phyloP scores from a whole-genome alignment of 1,140 invertebrate species.

The Gryllus bimaculatus region DNA sequence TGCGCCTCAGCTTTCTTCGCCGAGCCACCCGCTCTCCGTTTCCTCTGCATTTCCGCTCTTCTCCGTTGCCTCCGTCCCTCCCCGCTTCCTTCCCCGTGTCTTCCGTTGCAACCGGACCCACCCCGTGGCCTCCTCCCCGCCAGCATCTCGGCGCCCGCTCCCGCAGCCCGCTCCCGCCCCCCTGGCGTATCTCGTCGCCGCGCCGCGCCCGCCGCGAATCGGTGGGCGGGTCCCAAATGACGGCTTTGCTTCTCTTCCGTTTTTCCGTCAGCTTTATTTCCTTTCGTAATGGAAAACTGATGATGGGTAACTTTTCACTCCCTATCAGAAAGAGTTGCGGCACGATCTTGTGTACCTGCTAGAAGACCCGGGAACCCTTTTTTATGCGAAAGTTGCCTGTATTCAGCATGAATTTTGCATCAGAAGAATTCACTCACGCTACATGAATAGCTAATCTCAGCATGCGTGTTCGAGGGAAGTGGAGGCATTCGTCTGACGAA shows the following conservation, averaged over 20 bases:
- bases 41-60: too few relatives aligned
- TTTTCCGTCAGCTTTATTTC: not conserved
- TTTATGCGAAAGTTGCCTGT: not conserved
- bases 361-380: not conserved
- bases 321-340: not conserved
- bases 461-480: too few relatives aligned
- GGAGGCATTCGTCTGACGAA: too few relatives aligned
- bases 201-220: not conserved
- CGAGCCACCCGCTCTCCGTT: too few relatives aligned
- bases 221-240: not conserved
- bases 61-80: too few relatives aligned
- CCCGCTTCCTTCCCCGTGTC: too few relatives aligned
- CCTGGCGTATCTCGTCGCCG: not conserved
- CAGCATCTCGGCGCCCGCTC: too few relatives aligned
- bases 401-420: not conserved
- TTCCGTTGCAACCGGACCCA: too few relatives aligned
- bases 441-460: too few relatives aligned
- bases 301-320: slow-evolving; percentile 1
- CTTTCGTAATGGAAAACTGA: slow-evolving; percentile 1
- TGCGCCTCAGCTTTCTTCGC: too few relatives aligned
- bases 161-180: too few relatives aligned
- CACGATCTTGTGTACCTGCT: not conserved
- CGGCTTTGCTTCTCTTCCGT: not conserved
- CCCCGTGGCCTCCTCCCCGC: too few relatives aligned
- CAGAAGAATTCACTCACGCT: not conserved